phyloP scores from a whole-genome alignment of 2,113 vertebrate genomes.

The Dolichotis patagonum region DNA sequence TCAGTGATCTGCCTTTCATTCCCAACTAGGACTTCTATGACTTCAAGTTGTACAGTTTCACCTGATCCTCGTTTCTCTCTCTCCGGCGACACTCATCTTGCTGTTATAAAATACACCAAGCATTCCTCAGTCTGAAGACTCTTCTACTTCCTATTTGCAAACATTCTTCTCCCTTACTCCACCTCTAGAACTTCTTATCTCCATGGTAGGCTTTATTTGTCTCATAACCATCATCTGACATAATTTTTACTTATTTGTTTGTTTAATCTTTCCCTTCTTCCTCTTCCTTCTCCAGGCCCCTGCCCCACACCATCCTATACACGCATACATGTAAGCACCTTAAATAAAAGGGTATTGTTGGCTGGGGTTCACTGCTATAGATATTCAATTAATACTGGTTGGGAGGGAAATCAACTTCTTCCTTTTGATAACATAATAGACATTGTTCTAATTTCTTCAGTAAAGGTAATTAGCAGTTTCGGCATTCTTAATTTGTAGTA shows the following conservation, averaged over 20 bases:
- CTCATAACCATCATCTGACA: not conserved
- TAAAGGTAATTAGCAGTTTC: not conserved
- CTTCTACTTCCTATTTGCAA: not conserved
- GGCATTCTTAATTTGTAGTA: not conserved
- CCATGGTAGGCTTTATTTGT: not conserved
- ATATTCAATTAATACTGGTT: not conserved
- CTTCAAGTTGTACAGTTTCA: not conserved
- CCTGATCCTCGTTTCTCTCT: not conserved
- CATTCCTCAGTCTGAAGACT: not conserved
- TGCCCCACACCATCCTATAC: not conserved
- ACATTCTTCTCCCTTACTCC: not conserved
- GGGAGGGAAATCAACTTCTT: conserved; percentile 32
- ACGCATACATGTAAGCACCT: not conserved
- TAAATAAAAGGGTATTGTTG: not conserved
- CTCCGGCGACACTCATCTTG: not conserved
- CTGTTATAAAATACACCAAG: not conserved
- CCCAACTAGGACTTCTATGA: not conserved
- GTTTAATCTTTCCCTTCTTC: not conserved
- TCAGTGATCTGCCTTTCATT: not conserved
- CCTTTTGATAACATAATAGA: not conserved
- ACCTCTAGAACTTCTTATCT: not conserved
- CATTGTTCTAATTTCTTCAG: conserved; percentile 30
- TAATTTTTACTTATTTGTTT: not conserved
- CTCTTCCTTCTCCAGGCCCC: not conserved
- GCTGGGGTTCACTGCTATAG: not conserved